Percentiles rank a stretch among this genome's conserved stretches.
These are phyloP conservation scores for Drosophila demipolita DNA, from an alignment of 2,888 invertebrate species.

Conservation along the genomic window DNA sequence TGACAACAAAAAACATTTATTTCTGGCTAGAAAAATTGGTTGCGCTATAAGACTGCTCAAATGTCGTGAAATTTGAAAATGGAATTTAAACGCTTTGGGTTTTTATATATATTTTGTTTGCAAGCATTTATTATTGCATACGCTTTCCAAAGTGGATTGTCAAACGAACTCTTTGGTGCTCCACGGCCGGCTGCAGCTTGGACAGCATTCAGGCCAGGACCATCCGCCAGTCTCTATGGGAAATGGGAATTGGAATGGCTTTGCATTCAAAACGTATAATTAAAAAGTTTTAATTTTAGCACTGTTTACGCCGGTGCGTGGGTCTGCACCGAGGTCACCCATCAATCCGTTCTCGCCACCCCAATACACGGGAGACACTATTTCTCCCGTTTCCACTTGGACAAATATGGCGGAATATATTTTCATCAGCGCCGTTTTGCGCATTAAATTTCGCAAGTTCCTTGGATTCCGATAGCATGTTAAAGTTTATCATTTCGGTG, in stretches of 20 bases:
- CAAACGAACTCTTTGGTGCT: slow-evolving; percentile 18
- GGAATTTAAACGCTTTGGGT: slow-evolving; percentile 36
- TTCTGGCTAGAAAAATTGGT: neutral
- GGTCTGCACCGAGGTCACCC: neutral
- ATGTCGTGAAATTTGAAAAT: slow-evolving; percentile 24
- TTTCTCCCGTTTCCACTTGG: neutral
- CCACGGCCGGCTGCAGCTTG: slow-evolving; percentile 9
- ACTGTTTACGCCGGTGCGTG: slow-evolving; percentile 41
- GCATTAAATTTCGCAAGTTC: slow-evolving; percentile 27
- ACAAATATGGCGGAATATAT: slow-evolving; percentile 3
- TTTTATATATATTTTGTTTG: slow-evolving; percentile 54
- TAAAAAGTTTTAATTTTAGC: slow-evolving; percentile 67
- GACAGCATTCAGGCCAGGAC: neutral
- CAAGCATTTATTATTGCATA: slow-evolving; percentile 66
- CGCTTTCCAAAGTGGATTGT: slow-evolving; percentile 36
- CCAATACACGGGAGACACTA: slow-evolving; percentile 6
- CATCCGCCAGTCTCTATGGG: slow-evolving; percentile 32
- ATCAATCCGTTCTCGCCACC: neutral
- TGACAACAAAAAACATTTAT: slow-evolving; percentile 9
- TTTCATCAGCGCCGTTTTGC: slow-evolving; percentile 12
- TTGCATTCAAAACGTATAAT: slow-evolving; percentile 60
- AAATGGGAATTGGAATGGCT: slow-evolving; percentile 25
- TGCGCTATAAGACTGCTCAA: slow-evolving; percentile 5
- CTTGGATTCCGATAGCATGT: neutral
- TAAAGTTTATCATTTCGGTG: slow-evolving; percentile 2